Evolutionary conservation across 1,140 invertebrate species (phyloP).

Genomic region (Tribolium madens): DNA sequence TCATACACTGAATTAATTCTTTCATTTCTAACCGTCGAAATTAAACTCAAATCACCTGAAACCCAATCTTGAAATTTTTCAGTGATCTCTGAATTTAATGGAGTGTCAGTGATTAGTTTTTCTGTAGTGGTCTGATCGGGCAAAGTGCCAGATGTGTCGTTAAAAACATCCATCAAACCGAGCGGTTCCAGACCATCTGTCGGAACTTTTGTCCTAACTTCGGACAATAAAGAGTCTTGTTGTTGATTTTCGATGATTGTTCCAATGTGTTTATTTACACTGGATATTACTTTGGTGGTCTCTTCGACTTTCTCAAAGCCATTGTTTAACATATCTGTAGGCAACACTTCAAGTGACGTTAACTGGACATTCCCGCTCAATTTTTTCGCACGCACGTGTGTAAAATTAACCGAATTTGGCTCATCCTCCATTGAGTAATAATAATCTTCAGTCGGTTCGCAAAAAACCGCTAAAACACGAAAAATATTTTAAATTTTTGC

Average conservation of each 20-base stretch:
- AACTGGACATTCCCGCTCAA: conserved; percentile 23
- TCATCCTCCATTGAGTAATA: not conserved
- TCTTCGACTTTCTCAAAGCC: not conserved
- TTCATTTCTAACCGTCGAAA: not conserved
- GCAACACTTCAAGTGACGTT: not conserved
- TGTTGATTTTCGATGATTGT: conserved; percentile 32
- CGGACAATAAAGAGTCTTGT: conserved; percentile 19
- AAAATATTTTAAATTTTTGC: not conserved
- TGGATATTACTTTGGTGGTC: conserved; percentile 1
- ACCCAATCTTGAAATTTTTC: not conserved
- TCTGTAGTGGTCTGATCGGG: conserved; percentile 17
- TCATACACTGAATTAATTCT: not conserved
- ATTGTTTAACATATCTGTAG: conserved; percentile 16
- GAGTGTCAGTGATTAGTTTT: conserved; percentile 25
- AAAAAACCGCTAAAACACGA: not conserved
- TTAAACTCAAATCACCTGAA: not conserved
- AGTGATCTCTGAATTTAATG: not conserved
- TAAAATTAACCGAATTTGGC: not conserved
- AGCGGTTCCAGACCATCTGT: conserved; percentile 29
- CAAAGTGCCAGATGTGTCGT: conserved; percentile 32
- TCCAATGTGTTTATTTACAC: conserved; percentile 6
- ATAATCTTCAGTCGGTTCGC: not conserved
- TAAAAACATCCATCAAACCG: conserved; percentile 36
- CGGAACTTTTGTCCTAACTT: conserved; percentile 21
- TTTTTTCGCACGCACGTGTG: conserved; percentile 24